Evolutionary conservation across 2,113 vertebrate genomes (phyloP), one percentile per base, ranked within the genome.

Genomic region (Myotis brandtii): DNA sequence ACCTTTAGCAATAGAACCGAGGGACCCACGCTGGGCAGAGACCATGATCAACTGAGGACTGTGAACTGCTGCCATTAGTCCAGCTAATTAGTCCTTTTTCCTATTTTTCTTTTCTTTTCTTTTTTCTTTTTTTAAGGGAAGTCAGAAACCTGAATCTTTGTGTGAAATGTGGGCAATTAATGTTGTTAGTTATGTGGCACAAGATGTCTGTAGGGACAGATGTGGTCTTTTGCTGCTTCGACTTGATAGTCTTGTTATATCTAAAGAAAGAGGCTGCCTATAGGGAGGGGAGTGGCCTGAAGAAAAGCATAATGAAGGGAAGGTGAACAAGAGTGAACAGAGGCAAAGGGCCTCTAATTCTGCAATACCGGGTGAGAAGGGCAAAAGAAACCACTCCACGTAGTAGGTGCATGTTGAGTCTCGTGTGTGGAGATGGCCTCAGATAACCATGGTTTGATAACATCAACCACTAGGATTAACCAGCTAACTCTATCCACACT

Each of bases 181-280:
- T 43, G n/a, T 50, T 88, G 56, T 43, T 25, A 0, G 0, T 20
- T 62, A 85, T 66, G 56, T 79, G 70, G 17, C 59, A 52, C 6
- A 69, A 34, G 17, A 40, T 25, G 1, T 75, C 70, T 81, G 17
- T 12, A 34, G 40, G 16, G 50, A 81, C n/a, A 86, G 43, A 86
- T 59, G 48, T 94, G 37, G 32, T 91, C 81, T 91, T 96, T 76
- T 90, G 48, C 62, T 86, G 16, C 54, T 86, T 69, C 70, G 75
- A 73, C 5, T 72, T 84, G 34, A 59, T 40, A 30, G 48, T 54
- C 48, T 86, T 20, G n/a, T 25, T 32, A 37, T 46, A 81, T 56
- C 32, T 27, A 86, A 72, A 75, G 43, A 66, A 92, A 80, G 11
- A 54, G 18, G 4, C 50, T 87, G 6, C 48, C 37, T 54, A 4